Evolutionary conservation across 2,888 invertebrate species (phyloP).

Genomic region (Caenorhabditis doughertyi): DNA sequence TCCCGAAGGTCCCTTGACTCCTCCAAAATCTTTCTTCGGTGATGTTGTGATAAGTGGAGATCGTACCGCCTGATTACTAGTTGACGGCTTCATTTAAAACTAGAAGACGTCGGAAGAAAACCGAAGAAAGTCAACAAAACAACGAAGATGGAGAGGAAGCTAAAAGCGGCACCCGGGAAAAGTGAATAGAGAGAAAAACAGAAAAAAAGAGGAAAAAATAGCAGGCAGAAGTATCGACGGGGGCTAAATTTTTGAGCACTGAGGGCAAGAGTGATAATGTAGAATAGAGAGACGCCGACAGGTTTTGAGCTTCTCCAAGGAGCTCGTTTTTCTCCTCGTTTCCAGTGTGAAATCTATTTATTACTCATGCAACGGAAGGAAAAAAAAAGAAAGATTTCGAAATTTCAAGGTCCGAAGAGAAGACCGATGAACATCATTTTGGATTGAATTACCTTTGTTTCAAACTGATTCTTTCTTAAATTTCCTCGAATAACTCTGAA

Average conservation of each 20-base stretch:
- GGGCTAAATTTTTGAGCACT: slow-evolving; percentile 43
- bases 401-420: slow-evolving; percentile 9
- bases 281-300: slow-evolving; percentile 34
- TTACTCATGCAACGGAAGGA: slow-evolving; percentile 24
- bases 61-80: slow-evolving; percentile 53
- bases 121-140: slow-evolving; percentile 14
- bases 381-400: slow-evolving; percentile 44
- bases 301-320: slow-evolving; percentile 24
- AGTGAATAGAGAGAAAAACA: slow-evolving; percentile 31
- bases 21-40: slow-evolving; percentile 10
- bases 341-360: slow-evolving; percentile 33
- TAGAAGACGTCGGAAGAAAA: slow-evolving; percentile 6
- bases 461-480: not conserved
- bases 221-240: slow-evolving; percentile 27
- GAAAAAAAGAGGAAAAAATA: slow-evolving; percentile 28
- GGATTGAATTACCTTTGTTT: slow-evolving; percentile 16
- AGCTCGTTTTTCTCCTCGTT: slow-evolving; percentile 43
- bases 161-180: slow-evolving; percentile 28
- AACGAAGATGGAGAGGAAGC: slow-evolving; percentile 30
- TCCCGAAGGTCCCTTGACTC: slow-evolving; percentile 5
- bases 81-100: slow-evolving; percentile 48
- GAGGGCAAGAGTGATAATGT: slow-evolving; percentile 17
- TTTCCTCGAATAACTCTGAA: not conserved
- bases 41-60: slow-evolving; percentile 50
- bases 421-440: not conserved